phyloP scores from a whole-genome alignment of 1,140 invertebrate genomes.

The Scaptodrosophila lebanonensis region DNA sequence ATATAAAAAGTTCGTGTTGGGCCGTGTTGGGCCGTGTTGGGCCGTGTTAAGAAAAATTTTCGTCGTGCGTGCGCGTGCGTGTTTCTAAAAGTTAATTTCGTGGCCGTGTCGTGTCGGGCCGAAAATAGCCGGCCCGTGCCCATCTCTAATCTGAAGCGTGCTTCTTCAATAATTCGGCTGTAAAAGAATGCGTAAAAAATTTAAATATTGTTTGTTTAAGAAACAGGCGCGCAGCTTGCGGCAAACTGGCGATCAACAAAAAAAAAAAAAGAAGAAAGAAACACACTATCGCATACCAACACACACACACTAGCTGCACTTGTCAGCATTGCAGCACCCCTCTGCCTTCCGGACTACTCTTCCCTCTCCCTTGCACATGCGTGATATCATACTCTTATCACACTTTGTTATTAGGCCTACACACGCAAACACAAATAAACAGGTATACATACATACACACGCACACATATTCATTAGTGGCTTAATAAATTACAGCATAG shows the following conservation, averaged over 20 bases:
- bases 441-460: conserved; percentile 10
- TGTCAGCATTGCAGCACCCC: conserved; percentile 7
- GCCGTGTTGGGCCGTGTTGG: too few species aligned
- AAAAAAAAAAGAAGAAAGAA: not conserved
- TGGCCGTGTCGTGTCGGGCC: too few species aligned
- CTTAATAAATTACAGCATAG: conserved; percentile 47
- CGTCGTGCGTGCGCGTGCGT: too few species aligned
- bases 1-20: too few species aligned
- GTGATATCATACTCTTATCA: conserved; percentile 14
- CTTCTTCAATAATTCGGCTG: too few species aligned
- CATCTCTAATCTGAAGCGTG: too few species aligned
- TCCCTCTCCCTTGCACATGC: conserved; percentile 3
- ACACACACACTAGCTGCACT: conserved; percentile 21
- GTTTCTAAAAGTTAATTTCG: too few species aligned
- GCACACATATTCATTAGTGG: conserved; percentile 34
- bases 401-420: conserved; percentile 10
- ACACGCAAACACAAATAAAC: conserved; percentile 20
- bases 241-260: conserved; percentile 15
- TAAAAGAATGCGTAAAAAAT: conserved; percentile 45
- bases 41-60: too few species aligned
- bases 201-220: conserved; percentile 58
- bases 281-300: conserved; percentile 20
- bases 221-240: conserved; percentile 48
- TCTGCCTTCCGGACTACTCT: not conserved
- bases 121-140: too few species aligned